Conservation (phyloP, 2,113 vertebrate species). For the Cricetomys ansorgei region DNA sequence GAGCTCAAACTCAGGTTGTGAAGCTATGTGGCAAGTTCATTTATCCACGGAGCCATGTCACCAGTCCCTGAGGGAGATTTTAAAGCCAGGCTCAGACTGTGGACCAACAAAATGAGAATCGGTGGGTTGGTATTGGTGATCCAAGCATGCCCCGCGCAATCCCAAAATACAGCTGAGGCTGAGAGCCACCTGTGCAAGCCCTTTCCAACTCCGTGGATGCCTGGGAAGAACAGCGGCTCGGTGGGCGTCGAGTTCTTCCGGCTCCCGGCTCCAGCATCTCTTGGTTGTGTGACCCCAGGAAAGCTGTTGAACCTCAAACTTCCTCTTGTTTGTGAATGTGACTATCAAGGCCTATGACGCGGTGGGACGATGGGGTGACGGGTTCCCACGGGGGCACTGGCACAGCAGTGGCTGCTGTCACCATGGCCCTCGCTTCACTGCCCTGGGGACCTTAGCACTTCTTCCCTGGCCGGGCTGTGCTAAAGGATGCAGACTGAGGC, state of each 20-base stretch:
- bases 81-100: background rate
- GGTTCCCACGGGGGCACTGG: background rate
- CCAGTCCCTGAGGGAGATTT: background rate
- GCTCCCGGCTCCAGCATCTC: background rate
- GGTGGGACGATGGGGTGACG: background rate
- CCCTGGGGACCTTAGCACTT: background rate
- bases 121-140: background rate
- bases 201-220: background rate
- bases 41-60: background rate
- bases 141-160: background rate
- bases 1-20: background rate
- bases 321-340: background rate
- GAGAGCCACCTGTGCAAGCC: background rate
- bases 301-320: background rate
- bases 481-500: background rate
- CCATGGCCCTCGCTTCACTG: background rate
- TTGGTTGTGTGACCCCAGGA: background rate
- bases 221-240: background rate
- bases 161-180: conserved; percentile 12
- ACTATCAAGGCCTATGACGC: background rate
- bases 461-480: background rate
- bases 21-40: background rate
- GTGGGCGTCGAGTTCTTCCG: background rate
- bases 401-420: background rate
- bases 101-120: conserved; percentile 8